A percentile compares a stretch with the other conserved stretches of the same genome.
Conservation (phyloP, 2,797 vertebrate genomes). For the Varecia variegata region DNA sequence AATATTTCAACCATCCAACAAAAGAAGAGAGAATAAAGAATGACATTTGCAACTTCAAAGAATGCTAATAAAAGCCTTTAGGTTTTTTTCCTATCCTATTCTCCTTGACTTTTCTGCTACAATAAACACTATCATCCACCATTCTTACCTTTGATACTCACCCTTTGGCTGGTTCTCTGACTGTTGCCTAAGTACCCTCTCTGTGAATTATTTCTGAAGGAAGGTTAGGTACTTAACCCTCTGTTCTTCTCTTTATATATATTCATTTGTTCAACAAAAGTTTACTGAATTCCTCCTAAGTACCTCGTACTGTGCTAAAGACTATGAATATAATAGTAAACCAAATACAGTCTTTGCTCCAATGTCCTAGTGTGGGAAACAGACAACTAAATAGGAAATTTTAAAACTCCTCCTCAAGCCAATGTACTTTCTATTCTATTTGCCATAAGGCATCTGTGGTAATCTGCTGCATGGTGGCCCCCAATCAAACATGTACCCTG, state of each 20-base stretch:
- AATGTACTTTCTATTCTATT: background rate
- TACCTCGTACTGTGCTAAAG: background rate
- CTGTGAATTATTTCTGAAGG: background rate
- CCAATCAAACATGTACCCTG: background rate
- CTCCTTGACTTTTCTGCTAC: constrained; percentile 1
- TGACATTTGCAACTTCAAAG: constrained; percentile 12
- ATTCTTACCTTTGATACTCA: background rate
- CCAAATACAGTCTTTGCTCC: background rate
- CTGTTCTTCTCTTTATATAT: background rate
- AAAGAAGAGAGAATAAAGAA: constrained; percentile 38
- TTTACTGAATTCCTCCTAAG: constrained; percentile 9
- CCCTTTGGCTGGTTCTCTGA: background rate
- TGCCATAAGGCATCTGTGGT: background rate
- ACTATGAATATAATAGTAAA: background rate
- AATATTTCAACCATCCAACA: constrained; percentile 27
- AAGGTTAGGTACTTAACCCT: background rate
- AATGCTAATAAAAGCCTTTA: background rate
- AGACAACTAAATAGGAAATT: background rate
- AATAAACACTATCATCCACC: background rate
- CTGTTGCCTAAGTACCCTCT: background rate
- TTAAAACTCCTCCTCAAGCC: background rate
- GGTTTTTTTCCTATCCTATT: background rate
- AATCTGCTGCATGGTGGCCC: background rate
- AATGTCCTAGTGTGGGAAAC: background rate
- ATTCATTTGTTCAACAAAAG: background rate